Conservation (phyloP, 2,888 invertebrate species). For the Silvanus unidentatus region DNA sequence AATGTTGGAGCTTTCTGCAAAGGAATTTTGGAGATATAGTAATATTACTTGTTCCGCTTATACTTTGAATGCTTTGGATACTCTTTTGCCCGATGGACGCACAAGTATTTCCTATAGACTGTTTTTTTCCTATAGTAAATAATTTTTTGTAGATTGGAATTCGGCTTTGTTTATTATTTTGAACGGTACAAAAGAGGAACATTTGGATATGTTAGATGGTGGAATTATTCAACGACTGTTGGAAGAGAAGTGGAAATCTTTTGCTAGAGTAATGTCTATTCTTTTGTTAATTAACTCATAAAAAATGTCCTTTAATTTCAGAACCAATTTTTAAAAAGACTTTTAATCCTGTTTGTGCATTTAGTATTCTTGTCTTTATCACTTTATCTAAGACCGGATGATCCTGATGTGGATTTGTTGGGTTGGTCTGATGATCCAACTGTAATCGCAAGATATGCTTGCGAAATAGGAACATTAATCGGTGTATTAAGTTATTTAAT, state of each 20-base stretch:
- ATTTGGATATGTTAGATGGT: constrained; percentile 97
- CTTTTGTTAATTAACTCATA: constrained; percentile 3
- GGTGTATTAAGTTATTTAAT: constrained; percentile 85
- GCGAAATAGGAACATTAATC: constrained; percentile 78
- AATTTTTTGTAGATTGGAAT: constrained; percentile 79
- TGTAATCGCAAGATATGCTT: constrained; percentile 57
- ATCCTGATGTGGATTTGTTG: constrained; percentile 52
- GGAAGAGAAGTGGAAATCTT: constrained; percentile 99
- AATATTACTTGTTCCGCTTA: constrained; percentile 98
- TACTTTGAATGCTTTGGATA: constrained; percentile 93
- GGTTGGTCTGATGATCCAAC: constrained; percentile 51
- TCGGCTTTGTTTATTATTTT: constrained; percentile 96
- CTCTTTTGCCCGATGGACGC: constrained; percentile 86
- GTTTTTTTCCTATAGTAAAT: not conserved
- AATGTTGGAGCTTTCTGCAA: constrained; percentile 91
- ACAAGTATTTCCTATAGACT: constrained; percentile 63
- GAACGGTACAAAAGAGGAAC: constrained; percentile 95
- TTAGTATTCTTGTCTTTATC: constrained; percentile 82
- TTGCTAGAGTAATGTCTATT: constrained; percentile 71
- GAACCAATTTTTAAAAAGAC: constrained; percentile 88
- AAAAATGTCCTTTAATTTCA: constrained; percentile 42
- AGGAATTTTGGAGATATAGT: constrained; percentile 98
- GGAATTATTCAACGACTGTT: constrained; percentile 94
- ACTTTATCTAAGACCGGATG: constrained; percentile 82
- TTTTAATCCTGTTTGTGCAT: constrained; percentile 82